Percentiles rank a stretch among this genome's conserved stretches.
These are phyloP conservation scores for Rhineura floridana DNA, from an alignment of 2,113 vertebrate species.

Conservation along the genomic window DNA sequence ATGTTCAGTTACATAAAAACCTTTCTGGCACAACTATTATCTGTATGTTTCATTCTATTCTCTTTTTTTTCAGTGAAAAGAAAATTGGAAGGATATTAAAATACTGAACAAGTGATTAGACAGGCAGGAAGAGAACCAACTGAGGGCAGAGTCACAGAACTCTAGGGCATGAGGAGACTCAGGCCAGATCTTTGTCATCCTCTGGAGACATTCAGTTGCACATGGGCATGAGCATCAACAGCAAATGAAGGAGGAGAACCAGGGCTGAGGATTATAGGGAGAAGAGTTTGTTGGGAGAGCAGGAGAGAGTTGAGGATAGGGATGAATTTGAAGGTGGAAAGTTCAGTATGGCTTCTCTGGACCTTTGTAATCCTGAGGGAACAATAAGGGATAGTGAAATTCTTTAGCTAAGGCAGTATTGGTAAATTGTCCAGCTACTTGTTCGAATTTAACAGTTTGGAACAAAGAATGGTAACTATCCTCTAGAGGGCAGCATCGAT, in stretches of 20 bases:
- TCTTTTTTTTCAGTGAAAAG: background rate
- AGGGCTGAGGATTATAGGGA: background rate
- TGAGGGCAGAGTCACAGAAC: background rate
- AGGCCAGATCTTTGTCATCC: background rate
- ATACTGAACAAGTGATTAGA: background rate
- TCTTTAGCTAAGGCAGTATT: background rate
- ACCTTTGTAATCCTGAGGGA: background rate
- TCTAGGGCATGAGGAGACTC: background rate
- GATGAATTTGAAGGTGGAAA: background rate
- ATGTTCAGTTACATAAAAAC: background rate
- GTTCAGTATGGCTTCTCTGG: background rate
- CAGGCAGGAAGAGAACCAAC: background rate
- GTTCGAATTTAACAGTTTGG: background rate
- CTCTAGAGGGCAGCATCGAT: conserved; percentile 10
- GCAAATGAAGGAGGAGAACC: background rate
- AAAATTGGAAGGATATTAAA: background rate
- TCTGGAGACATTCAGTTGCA: too few relatives aligned
- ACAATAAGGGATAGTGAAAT: background rate
- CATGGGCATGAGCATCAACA: too few relatives aligned
- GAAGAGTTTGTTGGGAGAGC: background rate
- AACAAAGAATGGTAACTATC: background rate
- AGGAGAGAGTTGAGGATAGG: background rate
- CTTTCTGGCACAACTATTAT: background rate
- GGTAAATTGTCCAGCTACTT: background rate
- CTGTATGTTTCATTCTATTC: background rate